These are phyloP conservation scores for Drosophila fulvimacula DNA, from an alignment of 2,888 invertebrate genomes.

Conservation along the genomic window DNA sequence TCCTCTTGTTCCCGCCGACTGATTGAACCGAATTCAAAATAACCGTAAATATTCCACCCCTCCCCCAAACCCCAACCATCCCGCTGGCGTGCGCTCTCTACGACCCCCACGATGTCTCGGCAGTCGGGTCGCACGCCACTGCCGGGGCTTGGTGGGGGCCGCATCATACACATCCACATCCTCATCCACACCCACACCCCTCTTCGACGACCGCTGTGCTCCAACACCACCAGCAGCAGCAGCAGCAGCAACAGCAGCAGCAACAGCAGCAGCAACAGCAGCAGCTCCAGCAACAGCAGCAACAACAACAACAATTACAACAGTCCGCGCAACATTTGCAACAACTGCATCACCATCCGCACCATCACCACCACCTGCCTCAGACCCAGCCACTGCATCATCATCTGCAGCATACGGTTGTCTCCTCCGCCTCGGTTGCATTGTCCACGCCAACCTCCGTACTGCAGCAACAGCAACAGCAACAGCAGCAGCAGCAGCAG, in stretches of 20 bases:
- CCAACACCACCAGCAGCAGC: conserved; percentile 76
- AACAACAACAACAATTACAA: conserved; percentile 31
- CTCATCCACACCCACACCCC: conserved; percentile 75
- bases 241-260: not conserved
- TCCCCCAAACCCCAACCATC: conserved; percentile 85
- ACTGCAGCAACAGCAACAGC: conserved; percentile 67
- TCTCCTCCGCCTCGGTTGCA: conserved; percentile 66
- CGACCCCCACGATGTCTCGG: conserved; percentile 86
- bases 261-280: conserved; percentile 72
- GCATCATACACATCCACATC: conserved; percentile 83
- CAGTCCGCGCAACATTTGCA: conserved; percentile 85
- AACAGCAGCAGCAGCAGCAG: conserved; percentile 77
- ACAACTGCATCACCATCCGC: conserved; percentile 85
- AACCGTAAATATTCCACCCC: conserved; percentile 86
- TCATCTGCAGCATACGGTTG: conserved; percentile 66
- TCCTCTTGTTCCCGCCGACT: conserved; percentile 47
- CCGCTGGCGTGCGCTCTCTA: conserved; percentile 86
- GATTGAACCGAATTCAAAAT: conserved; percentile 84
- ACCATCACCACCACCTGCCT: conserved; percentile 85
- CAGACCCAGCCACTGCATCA: conserved; percentile 85
- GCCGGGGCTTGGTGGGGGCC: conserved; percentile 86
- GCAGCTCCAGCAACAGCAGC: conserved; percentile 77
- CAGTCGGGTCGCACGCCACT: conserved; percentile 86
- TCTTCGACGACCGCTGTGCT: conserved; percentile 84
- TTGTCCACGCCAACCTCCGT: conserved; percentile 68